These are phyloP conservation scores for Heteractis magnifica DNA, from an alignment of 92 coral and sea anemone species.

Conservation along the genomic window DNA sequence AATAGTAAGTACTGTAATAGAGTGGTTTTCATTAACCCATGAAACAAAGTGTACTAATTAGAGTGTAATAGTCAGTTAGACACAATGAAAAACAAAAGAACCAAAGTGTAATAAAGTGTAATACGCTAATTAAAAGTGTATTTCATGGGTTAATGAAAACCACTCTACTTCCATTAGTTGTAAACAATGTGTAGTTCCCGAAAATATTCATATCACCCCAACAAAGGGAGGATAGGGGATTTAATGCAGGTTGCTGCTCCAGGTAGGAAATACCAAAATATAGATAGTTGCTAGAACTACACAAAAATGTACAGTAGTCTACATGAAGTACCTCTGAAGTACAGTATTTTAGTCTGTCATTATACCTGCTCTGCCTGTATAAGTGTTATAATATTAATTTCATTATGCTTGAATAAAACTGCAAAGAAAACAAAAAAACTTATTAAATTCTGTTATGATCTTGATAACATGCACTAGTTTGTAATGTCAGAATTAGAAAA, in stretches of 20 bases:
- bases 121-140: no score
- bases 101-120: no score
- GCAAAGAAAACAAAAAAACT: conserved; percentile 56
- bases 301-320: not conserved
- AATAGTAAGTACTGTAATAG: no score
- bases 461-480: not conserved
- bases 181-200: not conserved
- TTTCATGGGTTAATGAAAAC: no score
- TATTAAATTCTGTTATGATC: not conserved
- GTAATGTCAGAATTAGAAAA: not conserved
- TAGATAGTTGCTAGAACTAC: not conserved
- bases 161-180: not conserved
- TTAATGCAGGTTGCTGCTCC: not conserved
- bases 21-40: no score
- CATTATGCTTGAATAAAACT: conserved; percentile 72
- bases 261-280: not conserved
- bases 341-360: not conserved
- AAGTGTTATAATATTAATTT: conserved; percentile 10
- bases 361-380: conserved; percentile 1
- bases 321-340: not conserved
- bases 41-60: no score
- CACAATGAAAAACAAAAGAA: no score
- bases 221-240: not conserved
- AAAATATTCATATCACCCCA: not conserved
- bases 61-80: no score